These are phyloP conservation scores for Globodera ellingtonae DNA, from an alignment of 1,140 invertebrate species.

Conservation along the genomic window DNA sequence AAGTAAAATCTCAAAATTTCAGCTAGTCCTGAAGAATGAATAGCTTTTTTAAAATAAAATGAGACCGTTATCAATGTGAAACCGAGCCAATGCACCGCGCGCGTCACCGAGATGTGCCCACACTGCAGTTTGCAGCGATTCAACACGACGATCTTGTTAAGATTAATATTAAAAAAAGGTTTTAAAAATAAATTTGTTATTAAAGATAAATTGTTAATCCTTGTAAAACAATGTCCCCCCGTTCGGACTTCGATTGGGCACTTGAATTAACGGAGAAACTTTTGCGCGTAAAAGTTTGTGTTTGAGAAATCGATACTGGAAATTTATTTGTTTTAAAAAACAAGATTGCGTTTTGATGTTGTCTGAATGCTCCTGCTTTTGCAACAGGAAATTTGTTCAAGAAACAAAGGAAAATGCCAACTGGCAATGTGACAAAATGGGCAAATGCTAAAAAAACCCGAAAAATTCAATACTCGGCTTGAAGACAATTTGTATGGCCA, in stretches of 20 bases:
- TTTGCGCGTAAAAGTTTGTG: background rate
- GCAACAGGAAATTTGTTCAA: background rate
- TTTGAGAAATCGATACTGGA: background rate
- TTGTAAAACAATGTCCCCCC: background rate
- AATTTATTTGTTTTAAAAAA: no score
- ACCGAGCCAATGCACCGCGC: conserved; percentile 28
- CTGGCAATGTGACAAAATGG: background rate
- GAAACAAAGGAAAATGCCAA: background rate
- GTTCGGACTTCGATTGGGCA: background rate
- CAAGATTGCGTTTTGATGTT: no score
- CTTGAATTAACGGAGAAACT: background rate
- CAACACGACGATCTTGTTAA: conserved; percentile 1
- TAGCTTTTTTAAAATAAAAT: no score
- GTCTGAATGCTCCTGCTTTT: background rate
- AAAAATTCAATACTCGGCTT: conserved; percentile 7
- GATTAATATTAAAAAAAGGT: background rate
- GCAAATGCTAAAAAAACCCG: background rate
- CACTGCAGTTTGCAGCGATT: conserved; percentile 12
- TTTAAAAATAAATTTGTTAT: background rate
- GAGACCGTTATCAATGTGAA: conserved; percentile 41
- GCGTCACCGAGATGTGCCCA: conserved; percentile 39
- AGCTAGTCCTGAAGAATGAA: no score
- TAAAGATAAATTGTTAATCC: conserved; percentile 5
- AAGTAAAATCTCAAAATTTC: no score
- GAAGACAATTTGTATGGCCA: conserved; percentile 21